These are phyloP conservation scores for Cyanoderma ruficeps DNA, from an alignment of 2,113 vertebrate species.

Conservation along the genomic window DNA sequence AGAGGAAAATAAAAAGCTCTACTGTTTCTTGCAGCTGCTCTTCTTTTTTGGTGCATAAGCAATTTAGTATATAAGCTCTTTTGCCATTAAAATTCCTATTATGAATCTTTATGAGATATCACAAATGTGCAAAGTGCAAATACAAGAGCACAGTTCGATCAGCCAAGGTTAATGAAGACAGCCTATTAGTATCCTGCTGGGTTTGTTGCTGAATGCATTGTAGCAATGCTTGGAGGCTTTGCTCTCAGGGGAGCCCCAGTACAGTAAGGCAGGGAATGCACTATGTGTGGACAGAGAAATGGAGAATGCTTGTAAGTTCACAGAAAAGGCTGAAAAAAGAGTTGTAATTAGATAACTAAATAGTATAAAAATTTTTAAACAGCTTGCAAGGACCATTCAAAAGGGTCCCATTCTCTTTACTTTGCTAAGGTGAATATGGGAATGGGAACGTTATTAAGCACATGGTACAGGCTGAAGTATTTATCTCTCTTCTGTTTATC, in stretches of 20 bases:
- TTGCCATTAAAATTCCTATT: background rate
- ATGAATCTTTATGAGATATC: conserved; percentile 18
- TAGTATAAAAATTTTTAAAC: background rate
- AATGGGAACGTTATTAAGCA: background rate
- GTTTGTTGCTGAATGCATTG: background rate
- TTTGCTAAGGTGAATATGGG: background rate
- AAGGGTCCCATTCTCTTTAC: background rate
- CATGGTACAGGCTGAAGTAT: background rate
- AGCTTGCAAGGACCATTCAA: background rate
- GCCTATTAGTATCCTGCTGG: background rate
- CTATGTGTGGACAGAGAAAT: background rate
- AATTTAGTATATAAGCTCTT: background rate
- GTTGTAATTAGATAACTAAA: background rate
- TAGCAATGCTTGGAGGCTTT: background rate
- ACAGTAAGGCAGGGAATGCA: background rate
- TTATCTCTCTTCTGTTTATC: background rate
- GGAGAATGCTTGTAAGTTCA: background rate
- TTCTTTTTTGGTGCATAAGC: background rate
- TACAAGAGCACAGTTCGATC: background rate
- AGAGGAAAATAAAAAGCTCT: background rate
- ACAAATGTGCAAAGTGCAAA: background rate
- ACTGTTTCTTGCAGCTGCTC: background rate
- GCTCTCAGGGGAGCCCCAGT: background rate
- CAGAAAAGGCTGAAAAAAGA: background rate
- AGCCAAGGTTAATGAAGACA: conserved; percentile 21